These are phyloP conservation scores for Conger conger DNA, from an alignment of 2,113 vertebrate species.

Conservation along the genomic window DNA sequence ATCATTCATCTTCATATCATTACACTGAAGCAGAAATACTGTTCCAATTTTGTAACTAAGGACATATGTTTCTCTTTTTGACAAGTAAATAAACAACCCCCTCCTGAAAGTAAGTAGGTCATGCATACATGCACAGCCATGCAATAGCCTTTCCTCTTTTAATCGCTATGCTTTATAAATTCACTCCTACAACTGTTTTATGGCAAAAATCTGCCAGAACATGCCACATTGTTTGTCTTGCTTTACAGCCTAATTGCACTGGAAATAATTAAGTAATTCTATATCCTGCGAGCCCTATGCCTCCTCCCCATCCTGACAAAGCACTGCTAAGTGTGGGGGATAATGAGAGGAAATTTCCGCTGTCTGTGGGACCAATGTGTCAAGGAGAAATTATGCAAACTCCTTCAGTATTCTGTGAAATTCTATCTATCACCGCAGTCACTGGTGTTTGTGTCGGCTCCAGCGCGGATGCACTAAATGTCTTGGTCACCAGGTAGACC, in stretches of 20 bases:
- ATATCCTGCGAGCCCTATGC: background rate
- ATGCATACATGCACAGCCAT: background rate
- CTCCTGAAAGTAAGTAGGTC: background rate
- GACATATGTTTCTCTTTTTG: background rate
- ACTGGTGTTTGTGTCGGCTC: conserved; percentile 49
- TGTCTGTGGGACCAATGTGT: conserved; percentile 7
- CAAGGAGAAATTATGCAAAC: conserved; percentile 43
- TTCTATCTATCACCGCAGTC: conserved; percentile 34
- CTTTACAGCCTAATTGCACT: background rate
- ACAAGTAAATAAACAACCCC: background rate
- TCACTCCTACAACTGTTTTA: background rate
- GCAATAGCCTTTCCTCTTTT: background rate
- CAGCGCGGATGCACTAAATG: conserved; percentile 42
- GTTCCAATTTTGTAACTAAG: background rate
- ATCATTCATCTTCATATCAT: background rate
- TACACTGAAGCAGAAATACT: background rate
- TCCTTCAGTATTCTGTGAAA: conserved; percentile 43
- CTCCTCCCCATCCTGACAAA: conserved; percentile 2
- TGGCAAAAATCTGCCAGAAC: background rate
- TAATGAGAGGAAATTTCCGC: conserved; percentile 33
- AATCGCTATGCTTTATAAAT: background rate
- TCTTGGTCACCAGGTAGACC: conserved; percentile 33
- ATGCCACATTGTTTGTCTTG: background rate
- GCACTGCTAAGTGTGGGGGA: conserved; percentile 2
- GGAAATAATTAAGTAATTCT: conserved; percentile 5